Evolutionary conservation across 2,113 vertebrate species (phyloP), one percentile per base, ranked within the genome.

Genomic region (Malurus melanocephalus): DNA sequence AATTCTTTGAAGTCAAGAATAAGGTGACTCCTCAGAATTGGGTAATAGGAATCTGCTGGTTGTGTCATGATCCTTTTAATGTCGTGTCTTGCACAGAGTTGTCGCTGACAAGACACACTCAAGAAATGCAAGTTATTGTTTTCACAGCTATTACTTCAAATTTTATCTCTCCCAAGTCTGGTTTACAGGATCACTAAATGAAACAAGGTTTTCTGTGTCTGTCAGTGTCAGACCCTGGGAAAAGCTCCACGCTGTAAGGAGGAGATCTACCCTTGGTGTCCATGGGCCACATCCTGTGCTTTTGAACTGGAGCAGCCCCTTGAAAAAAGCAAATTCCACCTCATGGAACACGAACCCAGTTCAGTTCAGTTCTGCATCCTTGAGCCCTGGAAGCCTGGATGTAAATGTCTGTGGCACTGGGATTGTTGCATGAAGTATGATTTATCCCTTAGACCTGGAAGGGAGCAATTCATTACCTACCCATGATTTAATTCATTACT

Each of bases 401-500:
- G 43, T 42, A 55, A 61, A 56, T 75, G 52, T 80, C 87, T 78
- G 46, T 82, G 53, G 83, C 7, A 4, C 40, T 56, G 79, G 76
- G 38, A n/a, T 51, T 30, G 8, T 38, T 3, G 20, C 64, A 80
- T 26, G 33, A 46, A 74, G 56, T 66, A 2, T 53, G 30, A 53
- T 89, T 96, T 87, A 87, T 88, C 83, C 79, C 52, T 80, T 61
- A 94, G 65, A 80, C 55, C 59, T 83, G 16, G 85, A 89, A 90
- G 68, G 87, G 71, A 93, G 79, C 61, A 59, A 89, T 90, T 94
- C 7, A 75, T 95, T 95, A 91, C 32, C 38, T 22, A 87, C 28
- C 27, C 2, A 15, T 77, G 80, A 93, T 89, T 96, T 94, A 95
- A 96, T 95, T 96, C 67, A 93, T 95, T 95, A 61, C 18, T 81